Percentiles rank a stretch among this genome's conserved stretches.
Conservation (phyloP, 2,113 vertebrate species). For the Prionailurus viverrinus region DNA sequence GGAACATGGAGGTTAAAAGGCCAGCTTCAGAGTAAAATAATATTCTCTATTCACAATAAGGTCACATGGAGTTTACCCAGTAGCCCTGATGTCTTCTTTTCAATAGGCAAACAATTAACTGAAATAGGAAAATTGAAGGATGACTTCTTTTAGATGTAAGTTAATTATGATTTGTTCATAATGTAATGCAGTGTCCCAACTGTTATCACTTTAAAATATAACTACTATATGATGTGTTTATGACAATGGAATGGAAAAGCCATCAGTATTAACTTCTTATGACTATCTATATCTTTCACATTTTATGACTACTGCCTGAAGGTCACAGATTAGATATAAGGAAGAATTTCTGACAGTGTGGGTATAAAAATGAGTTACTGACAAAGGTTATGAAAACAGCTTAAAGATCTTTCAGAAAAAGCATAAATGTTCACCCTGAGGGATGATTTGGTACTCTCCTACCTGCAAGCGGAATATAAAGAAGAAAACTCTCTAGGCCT, state of each 20-base stretch:
- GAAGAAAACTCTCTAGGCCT: neutral
- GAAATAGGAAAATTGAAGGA: conserved; percentile 46
- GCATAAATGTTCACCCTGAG: neutral
- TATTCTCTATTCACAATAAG: conserved; percentile 69
- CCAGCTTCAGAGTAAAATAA: conserved; percentile 60
- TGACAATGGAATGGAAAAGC: conserved; percentile 9
- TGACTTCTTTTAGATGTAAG: conserved; percentile 18
- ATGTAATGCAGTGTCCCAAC: neutral
- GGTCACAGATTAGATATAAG: neutral
- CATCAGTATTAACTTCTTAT: neutral
- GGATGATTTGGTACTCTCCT: neutral
- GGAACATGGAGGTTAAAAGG: conserved; percentile 67
- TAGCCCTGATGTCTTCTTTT: conserved; percentile 41
- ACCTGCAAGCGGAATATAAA: neutral
- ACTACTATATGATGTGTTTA: neutral
- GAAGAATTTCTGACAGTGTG: neutral
- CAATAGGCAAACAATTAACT: conserved; percentile 55
- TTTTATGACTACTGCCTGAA: neutral
- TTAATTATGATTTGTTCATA: conserved; percentile 56
- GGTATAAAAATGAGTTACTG: conserved; percentile 38
- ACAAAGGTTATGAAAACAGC: conserved; percentile 24
- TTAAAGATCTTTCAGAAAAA: conserved; percentile 16
- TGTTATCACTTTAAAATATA: conserved; percentile 29
- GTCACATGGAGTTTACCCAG: conserved; percentile 67
- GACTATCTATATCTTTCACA: neutral